Base-by-base conservation (phyloP, 2,888 invertebrate genomes). In the Nymphalis polychloros region DNA sequence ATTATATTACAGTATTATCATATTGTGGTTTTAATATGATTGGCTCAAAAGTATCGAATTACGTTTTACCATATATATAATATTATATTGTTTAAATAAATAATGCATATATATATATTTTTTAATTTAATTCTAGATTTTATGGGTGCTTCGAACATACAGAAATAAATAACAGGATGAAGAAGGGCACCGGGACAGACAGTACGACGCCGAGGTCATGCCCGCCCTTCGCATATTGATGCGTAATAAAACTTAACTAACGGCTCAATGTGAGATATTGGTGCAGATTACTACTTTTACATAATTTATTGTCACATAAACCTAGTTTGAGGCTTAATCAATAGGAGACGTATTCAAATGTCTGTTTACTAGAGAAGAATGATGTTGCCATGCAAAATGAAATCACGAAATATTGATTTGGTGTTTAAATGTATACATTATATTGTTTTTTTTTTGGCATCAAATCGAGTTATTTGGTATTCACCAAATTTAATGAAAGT, bases 141-240 rank as follows among this genome's bases (percentile, higher is more conserved):
- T 68, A 73, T 67, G 57, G 52, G 63, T 59, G 73, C 75, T 76
- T 77, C 75, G 72, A 73, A 73, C 64, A 73, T 69, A 76, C 77
- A 76, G 75, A 76, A 75, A 73, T 75, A 77, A 79, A 78, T 78
- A 73, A 72, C 72, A 76, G 76, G 76, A 78, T 77, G 65, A 73
- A 72, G 76, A 77, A 77, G 79, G 74, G 79, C 77, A 79, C 72
- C 77, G 75, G 80, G 76, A 77, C 77, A 88, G 89, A 88, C 88
- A 75, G 88, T 85, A 76, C 85, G 87, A 81, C 88, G 87, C 86
- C 85, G 73, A 59, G 68, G 68, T 13, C 74, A 66, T n/a, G 63
- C 75, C 75, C 76, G 77, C 77, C 76, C 73, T 77, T 79, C 79
- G 81, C 82, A 81, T 84, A 85, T 84, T 84, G 85, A 88, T 84